These are phyloP conservation scores for Mohoua ochrocephala DNA, from an alignment of 2,113 vertebrate species.

Conservation along the genomic window DNA sequence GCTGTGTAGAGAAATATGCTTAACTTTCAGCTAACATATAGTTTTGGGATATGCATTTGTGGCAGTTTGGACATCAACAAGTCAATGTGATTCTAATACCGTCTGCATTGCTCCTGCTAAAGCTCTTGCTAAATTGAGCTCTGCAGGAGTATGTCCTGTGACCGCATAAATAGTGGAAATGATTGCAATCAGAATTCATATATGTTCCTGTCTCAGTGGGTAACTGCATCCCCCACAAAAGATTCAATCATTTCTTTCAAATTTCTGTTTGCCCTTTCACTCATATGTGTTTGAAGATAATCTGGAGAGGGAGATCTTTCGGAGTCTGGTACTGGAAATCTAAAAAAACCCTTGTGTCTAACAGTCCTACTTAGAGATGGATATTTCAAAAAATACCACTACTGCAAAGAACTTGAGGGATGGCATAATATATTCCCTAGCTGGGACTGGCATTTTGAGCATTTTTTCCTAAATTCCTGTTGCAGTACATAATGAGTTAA, in stretches of 20 bases:
- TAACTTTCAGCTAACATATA: conserved; percentile 27
- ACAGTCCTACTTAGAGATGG: not conserved
- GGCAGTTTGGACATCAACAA: conserved; percentile 64
- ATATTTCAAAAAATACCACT: not conserved
- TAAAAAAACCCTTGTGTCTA: not conserved
- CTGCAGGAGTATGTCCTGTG: conserved; percentile 78
- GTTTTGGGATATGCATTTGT: not conserved
- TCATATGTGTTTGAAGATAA: conserved; percentile 74
- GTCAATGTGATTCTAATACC: conserved; percentile 73
- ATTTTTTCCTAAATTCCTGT: not conserved
- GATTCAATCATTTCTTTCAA: conserved; percentile 78
- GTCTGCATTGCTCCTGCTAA: conserved; percentile 70
- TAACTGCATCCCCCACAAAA: conserved; percentile 71
- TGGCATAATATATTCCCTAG: not conserved
- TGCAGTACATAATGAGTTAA: too few relatives aligned
- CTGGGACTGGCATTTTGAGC: not conserved
- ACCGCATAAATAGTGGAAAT: conserved; percentile 83
- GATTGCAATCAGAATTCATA: conserved; percentile 79
- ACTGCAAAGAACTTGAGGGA: not conserved
- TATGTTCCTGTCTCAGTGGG: conserved; percentile 76
- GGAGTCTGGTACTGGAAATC: not conserved
- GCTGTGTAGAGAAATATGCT: not conserved
- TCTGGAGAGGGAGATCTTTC: conserved; percentile 49
- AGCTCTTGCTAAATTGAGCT: conserved; percentile 79
- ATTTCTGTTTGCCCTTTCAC: conserved; percentile 81